These are phyloP conservation scores for Cataglyphis rosenhaueri DNA, from an alignment of 2,888 invertebrate species.

Conservation along the genomic window DNA sequence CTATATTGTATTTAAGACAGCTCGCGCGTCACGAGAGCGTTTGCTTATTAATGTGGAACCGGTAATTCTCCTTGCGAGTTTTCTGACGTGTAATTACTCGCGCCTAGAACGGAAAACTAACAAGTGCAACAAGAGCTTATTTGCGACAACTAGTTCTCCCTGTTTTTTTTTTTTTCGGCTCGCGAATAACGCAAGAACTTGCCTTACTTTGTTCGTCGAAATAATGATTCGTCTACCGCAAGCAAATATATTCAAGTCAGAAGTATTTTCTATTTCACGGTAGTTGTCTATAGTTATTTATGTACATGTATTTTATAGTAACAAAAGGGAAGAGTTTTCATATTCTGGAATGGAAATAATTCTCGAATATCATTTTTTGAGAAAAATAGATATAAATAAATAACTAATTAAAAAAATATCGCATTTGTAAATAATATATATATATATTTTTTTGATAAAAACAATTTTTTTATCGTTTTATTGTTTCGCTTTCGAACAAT, in stretches of 20 bases:
- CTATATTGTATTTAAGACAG: slow-evolving; percentile 40
- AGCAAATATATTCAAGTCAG: background rate
- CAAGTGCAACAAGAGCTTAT: slow-evolving; percentile 6
- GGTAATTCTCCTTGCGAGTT: slow-evolving; percentile 17
- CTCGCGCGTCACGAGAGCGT: background rate
- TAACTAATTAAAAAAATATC: background rate
- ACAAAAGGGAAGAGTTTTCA: background rate
- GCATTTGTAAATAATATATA: background rate
- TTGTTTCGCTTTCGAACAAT: background rate
- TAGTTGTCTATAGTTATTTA: background rate
- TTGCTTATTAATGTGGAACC: slow-evolving; percentile 17
- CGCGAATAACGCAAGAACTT: background rate
- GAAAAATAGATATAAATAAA: background rate
- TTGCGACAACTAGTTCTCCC: background rate
- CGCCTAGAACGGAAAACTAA: slow-evolving; percentile 1
- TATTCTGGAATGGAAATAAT: background rate
- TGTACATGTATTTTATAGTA: background rate
- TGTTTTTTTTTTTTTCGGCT: background rate
- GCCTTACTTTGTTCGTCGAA: background rate
- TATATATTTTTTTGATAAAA: background rate
- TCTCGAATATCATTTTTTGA: background rate
- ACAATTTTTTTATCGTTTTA: background rate
- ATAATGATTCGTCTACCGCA: background rate
- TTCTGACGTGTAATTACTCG: background rate
- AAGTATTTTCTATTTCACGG: background rate